These are phyloP conservation scores for Papilio gigon DNA, from an alignment of 2,888 invertebrate species.

Conservation along the genomic window DNA sequence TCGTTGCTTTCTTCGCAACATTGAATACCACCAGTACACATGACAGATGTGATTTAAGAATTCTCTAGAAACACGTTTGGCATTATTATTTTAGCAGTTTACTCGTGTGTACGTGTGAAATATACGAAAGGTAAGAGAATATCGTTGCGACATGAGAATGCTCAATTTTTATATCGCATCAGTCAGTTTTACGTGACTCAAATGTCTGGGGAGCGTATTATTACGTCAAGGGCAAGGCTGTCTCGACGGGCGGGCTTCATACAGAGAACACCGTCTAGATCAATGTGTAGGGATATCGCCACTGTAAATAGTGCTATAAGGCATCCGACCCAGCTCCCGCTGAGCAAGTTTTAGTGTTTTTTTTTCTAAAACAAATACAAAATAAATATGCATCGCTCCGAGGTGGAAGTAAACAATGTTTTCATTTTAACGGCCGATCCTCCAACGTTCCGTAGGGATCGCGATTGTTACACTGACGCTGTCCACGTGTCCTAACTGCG, in stretches of 20 bases:
- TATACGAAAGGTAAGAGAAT: slow-evolving; percentile 35
- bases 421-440: slow-evolving; percentile 32
- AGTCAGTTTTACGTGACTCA: slow-evolving; percentile 51
- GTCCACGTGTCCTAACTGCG: slow-evolving; percentile 16
- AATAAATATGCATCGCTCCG: slow-evolving; percentile 29
- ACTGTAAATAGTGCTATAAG: slow-evolving; percentile 55
- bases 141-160: slow-evolving; percentile 40
- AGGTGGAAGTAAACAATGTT: slow-evolving; percentile 14
- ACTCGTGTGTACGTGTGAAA: slow-evolving; percentile 14
- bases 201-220: slow-evolving; percentile 53
- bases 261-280: slow-evolving; percentile 52
- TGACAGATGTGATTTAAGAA: slow-evolving; percentile 1
- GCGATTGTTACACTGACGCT: not conserved
- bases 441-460: not conserved
- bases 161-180: slow-evolving; percentile 48
- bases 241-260: slow-evolving; percentile 53
- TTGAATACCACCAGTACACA: not conserved
- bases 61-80: not conserved
- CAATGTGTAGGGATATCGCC: slow-evolving; percentile 53
- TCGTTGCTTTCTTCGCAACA: not conserved
- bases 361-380: slow-evolving; percentile 33
- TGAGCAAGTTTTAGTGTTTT: slow-evolving; percentile 32
- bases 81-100: slow-evolving; percentile 15
- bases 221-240: slow-evolving; percentile 50
- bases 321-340: slow-evolving; percentile 27